Evolutionary conservation across 2,888 invertebrate genomes (phyloP).

Genomic region (Tenthredo distinguenda): DNA sequence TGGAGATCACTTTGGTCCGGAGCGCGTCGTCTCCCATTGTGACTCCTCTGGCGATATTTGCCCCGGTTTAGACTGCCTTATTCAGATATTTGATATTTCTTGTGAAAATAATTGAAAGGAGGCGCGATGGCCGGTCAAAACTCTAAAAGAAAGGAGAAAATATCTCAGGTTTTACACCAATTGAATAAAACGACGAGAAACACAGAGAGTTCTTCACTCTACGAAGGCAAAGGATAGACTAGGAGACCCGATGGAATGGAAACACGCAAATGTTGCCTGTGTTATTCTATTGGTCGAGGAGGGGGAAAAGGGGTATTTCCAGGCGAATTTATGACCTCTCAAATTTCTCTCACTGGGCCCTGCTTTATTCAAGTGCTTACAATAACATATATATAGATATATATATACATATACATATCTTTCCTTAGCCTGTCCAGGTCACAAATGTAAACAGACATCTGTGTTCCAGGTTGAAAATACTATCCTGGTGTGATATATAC

Average conservation of each 20-base stretch:
- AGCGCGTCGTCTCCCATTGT: constrained; percentile 11
- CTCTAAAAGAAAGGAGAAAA: background rate
- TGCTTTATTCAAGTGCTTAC: constrained; percentile 25
- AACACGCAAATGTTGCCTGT: background rate
- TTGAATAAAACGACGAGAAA: no score
- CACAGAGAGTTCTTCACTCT: background rate
- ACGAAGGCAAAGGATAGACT: background rate
- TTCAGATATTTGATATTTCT: no score
- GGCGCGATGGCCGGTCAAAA: no score
- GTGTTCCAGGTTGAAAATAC: background rate
- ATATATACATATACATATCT: background rate
- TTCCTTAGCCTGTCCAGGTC: background rate
- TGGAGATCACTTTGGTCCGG: constrained; percentile 58
- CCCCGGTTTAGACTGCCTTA: no score
- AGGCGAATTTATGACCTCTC: constrained; percentile 24
- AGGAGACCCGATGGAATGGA: background rate
- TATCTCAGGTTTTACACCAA: no score
- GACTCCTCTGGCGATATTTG: background rate
- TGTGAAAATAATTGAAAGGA: no score
- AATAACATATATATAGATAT: background rate
- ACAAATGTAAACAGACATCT: constrained; percentile 7
- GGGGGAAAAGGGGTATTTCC: background rate
- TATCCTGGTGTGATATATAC: background rate
- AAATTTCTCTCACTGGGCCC: background rate
- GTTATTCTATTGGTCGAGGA: background rate